Evolutionary conservation across 2,888 invertebrate species (phyloP).

Genomic region (Metalampra italica): DNA sequence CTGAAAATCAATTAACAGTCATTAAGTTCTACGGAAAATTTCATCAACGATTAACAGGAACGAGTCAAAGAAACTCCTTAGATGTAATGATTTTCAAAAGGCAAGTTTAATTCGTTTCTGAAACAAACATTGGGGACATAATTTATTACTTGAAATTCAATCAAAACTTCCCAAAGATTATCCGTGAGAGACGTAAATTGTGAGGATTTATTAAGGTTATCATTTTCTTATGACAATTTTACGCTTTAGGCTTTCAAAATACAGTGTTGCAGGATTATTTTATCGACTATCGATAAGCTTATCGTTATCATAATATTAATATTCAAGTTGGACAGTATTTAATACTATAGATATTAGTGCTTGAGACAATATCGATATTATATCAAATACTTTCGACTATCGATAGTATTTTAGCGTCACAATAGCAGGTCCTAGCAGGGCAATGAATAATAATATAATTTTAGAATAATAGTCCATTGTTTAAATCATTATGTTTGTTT

Average conservation of each 20-base stretch:
- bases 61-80: slow-evolving; percentile 2
- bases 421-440: too few species aligned
- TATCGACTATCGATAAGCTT: too few species aligned
- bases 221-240: slow-evolving; percentile 13
- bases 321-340: too few species aligned
- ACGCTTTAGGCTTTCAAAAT: background rate
- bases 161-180: slow-evolving; percentile 25
- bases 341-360: too few species aligned
- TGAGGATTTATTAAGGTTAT: slow-evolving; percentile 23
- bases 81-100: slow-evolving; percentile 10
- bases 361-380: too few species aligned
- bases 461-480: too few species aligned
- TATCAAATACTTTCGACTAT: too few species aligned
- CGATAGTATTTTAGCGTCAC: too few species aligned
- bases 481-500: too few species aligned
- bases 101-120: slow-evolving; percentile 17
- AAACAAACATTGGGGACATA: slow-evolving; percentile 22
- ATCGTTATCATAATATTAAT: too few species aligned
- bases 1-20: background rate
- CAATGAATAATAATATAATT: too few species aligned
- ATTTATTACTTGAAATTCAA: slow-evolving; percentile 28
- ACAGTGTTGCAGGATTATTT: too few species aligned
- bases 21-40: background rate
- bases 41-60: background rate
- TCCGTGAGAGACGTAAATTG: slow-evolving; percentile 24